phyloP scores from a whole-genome alignment of 2,113 vertebrate species.

The Cyprinodon variegatus region DNA sequence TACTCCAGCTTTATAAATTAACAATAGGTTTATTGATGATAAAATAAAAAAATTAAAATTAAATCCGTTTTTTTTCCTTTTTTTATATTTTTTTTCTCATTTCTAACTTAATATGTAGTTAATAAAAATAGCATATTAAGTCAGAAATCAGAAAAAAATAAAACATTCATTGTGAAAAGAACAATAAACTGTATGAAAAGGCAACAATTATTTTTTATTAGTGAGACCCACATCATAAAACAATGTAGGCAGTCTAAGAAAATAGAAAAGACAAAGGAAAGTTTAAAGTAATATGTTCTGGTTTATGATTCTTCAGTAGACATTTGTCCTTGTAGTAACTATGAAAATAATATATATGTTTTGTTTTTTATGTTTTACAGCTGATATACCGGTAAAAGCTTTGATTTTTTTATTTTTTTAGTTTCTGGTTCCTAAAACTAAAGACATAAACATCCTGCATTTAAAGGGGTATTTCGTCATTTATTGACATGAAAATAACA shows the following conservation, averaged over 20 bases:
- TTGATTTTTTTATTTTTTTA: background rate
- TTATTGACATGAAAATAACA: slow-evolving; percentile 7
- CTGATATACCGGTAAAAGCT: background rate
- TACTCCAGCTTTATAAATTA: too few relatives aligned
- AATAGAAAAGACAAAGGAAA: background rate
- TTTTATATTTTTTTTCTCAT: too few relatives aligned
- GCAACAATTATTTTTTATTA: background rate
- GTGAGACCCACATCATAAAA: background rate
- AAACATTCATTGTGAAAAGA: too few relatives aligned
- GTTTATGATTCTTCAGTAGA: background rate
- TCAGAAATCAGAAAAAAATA: too few relatives aligned
- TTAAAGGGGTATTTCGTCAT: background rate
- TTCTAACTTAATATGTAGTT: too few relatives aligned
- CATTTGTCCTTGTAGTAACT: background rate
- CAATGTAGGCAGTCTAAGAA: background rate
- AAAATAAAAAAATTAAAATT: too few relatives aligned
- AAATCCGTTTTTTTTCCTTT: too few relatives aligned
- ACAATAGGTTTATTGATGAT: too few relatives aligned
- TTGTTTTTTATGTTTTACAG: background rate
- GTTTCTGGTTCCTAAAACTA: background rate
- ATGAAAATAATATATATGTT: background rate
- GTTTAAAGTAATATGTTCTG: too few relatives aligned
- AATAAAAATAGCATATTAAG: too few relatives aligned
- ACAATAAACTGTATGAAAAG: too few relatives aligned
- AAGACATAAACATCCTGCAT: background rate